These are phyloP conservation scores for Brachionus plicatilis DNA, from an alignment of 1,140 invertebrate genomes.

Conservation along the genomic window DNA sequence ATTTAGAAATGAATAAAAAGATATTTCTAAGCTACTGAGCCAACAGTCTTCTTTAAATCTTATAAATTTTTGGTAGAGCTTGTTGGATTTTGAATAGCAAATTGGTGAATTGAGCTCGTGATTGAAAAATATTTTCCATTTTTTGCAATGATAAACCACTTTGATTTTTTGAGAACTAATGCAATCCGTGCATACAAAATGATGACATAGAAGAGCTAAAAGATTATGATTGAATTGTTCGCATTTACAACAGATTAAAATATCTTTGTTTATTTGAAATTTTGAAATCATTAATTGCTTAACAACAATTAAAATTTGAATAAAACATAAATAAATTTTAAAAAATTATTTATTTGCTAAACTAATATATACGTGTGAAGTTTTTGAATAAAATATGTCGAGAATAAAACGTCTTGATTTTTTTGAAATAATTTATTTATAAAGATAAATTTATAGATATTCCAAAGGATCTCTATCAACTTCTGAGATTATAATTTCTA, in stretches of 20 bases:
- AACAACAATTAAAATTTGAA: background rate
- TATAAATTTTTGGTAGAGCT: background rate
- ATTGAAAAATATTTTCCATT: slow-evolving; percentile 12
- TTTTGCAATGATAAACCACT: slow-evolving; percentile 16
- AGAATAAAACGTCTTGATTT: background rate
- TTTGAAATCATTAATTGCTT: slow-evolving; percentile 13
- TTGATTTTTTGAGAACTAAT: background rate
- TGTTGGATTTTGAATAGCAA: background rate
- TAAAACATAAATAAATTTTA: background rate
- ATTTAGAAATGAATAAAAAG: background rate
- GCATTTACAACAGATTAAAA: background rate
- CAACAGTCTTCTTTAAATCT: background rate
- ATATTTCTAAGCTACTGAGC: background rate
- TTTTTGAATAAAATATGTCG: background rate
- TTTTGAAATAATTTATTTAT: background rate
- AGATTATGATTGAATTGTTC: background rate
- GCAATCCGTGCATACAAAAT: background rate
- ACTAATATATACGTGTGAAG: background rate
- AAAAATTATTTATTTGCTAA: background rate
- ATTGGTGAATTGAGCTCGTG: background rate
- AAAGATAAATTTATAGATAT: slow-evolving; percentile 6
- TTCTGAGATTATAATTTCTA: slow-evolving; percentile 15
- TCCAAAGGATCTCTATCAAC: slow-evolving; percentile 27
- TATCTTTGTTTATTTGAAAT: background rate
- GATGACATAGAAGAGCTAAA: background rate